Conservation (phyloP, 2,797 vertebrate species). For the Meda fulgida region DNA sequence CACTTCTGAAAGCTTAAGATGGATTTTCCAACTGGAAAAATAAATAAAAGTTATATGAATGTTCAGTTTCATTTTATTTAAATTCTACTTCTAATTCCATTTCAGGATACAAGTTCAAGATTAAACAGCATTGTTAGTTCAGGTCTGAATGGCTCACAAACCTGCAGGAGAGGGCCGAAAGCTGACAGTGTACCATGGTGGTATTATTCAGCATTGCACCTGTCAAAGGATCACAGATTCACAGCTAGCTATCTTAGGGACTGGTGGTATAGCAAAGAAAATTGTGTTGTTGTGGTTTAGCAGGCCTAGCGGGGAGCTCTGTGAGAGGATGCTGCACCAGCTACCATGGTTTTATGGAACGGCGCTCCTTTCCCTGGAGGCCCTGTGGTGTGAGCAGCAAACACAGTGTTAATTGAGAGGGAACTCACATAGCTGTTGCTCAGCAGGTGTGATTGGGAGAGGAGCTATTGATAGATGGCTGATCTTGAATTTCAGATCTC, state of each 20-base stretch:
- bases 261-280: conserved; percentile 60
- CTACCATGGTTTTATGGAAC: conserved; percentile 35
- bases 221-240: conserved; percentile 50
- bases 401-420: conserved; percentile 59
- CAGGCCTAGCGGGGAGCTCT: conserved; percentile 36
- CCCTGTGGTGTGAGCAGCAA: conserved; percentile 45
- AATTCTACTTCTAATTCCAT: neutral
- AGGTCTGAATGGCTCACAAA: neutral
- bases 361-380: conserved; percentile 31
- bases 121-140: neutral
- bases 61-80: neutral
- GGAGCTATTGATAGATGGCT: conserved; percentile 39
- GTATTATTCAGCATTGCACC: conserved; percentile 60
- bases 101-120: neutral
- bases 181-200: conserved; percentile 53
- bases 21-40: neutral
- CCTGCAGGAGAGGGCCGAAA: neutral
- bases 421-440: conserved; percentile 52
- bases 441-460: conserved; percentile 46
- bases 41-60: neutral
- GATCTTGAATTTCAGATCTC: conserved; percentile 53
- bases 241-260: conserved; percentile 50
- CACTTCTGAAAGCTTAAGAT: neutral
- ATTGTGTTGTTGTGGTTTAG: conserved; percentile 55
- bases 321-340: conserved; percentile 17